Percentiles rank a stretch among this genome's conserved stretches.
Evolutionary conservation across 2,113 vertebrate genomes (phyloP).

Genomic region (Atlantisia rogersi): DNA sequence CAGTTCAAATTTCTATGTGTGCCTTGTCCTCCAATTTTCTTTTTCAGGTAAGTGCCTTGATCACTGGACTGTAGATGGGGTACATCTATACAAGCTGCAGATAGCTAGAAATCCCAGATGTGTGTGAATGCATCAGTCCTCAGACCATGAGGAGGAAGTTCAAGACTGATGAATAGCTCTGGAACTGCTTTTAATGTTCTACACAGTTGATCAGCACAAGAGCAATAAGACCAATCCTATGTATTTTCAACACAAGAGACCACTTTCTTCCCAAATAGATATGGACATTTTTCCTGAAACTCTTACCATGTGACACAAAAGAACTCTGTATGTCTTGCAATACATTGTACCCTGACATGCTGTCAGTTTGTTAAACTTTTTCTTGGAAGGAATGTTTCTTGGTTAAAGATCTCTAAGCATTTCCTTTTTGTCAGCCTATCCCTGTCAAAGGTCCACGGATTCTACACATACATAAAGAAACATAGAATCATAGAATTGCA

Average conservation of each 20-base stretch:
- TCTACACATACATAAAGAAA: background rate
- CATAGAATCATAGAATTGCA: background rate
- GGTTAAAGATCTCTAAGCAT: background rate
- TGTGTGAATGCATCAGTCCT: background rate
- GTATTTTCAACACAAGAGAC: background rate
- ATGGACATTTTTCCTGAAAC: background rate
- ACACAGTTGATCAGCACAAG: background rate
- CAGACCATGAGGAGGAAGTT: background rate
- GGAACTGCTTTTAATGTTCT: background rate
- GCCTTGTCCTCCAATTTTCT: background rate
- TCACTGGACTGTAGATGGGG: background rate
- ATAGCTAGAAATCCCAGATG: background rate
- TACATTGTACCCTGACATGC: background rate
- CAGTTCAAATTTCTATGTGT: background rate
- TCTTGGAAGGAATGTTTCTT: background rate
- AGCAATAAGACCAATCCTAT: background rate
- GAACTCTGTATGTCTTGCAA: background rate
- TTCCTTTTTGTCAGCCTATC: background rate
- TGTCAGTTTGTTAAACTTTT: background rate
- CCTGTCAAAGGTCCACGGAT: background rate
- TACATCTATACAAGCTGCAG: background rate
- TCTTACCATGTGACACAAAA: accelerated
- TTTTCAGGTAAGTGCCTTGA: background rate
- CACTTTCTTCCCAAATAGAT: background rate
- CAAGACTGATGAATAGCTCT: background rate